Evolutionary conservation across 2,888 invertebrate species (phyloP), one percentile per base, ranked within the genome.

Genomic region (Fragum sueziense): DNA sequence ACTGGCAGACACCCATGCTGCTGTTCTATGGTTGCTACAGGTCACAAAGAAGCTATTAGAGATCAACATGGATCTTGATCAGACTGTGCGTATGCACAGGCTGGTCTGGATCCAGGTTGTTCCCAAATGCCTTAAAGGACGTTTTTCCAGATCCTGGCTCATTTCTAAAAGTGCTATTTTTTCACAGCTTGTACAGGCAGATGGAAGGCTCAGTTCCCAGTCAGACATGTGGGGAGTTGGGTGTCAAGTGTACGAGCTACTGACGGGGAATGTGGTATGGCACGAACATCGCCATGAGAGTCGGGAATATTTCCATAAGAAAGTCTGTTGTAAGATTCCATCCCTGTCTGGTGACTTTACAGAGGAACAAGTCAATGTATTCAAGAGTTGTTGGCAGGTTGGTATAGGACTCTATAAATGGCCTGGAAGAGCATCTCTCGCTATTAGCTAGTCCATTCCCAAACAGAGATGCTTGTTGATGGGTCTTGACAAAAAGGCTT

Each of bases 221-320:
- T 80, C 79, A 31, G 83, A 83, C 29, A 52, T 61, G 27, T 83
- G 83, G 83, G 83, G 83, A 22, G 76, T 68, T 33, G 83, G 73
- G 20, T 80, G 79, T 67, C 62, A 78, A 33, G 47, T 77, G 31
- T 80, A 54, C 33, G 80, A 83, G 52, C 68, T 83, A 74, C 17
- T 83, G 52, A 68, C 75, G 74, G 83, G 83, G 33, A 52, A 70
- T 7, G 62, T 59, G n/a, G 37, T 78, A n/a, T 75, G 78, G 62
- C 57, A 79, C 57, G 62, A 75, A 0, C 65, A 67, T 2, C 31
- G 83, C 61, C 83, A 83, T 59, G 73, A 73, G 25, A 59, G 74
- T 57, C 25, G 78, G 51, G 67, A 54, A 27, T 68, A 54, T 29
- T 61, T 77, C 14, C 78, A 80, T 25, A 77, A 59, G 25, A 51